These are phyloP conservation scores for Acrossocheilus wenchowensis DNA, from an alignment of 2,797 vertebrate genomes.

Conservation along the genomic window DNA sequence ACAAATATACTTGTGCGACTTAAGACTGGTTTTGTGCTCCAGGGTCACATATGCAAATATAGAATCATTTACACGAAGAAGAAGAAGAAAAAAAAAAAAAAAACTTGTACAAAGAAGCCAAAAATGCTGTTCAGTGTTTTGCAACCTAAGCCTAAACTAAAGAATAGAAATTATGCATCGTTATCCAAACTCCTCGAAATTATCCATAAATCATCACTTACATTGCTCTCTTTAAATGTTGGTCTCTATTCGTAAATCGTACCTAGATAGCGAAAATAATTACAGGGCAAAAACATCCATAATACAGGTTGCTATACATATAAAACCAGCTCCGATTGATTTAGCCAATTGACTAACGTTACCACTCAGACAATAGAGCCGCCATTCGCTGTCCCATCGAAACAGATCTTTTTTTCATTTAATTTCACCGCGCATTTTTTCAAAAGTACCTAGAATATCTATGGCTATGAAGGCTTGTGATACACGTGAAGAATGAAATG, in stretches of 20 bases:
- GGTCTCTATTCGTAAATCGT: too few relatives aligned
- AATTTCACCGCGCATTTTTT: background rate
- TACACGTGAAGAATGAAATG: background rate
- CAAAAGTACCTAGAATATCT: background rate
- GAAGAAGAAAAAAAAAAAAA: too few relatives aligned
- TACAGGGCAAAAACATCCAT: background rate
- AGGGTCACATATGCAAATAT: background rate
- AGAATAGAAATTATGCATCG: background rate
- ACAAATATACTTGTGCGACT: too few relatives aligned
- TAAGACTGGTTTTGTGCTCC: too few relatives aligned
- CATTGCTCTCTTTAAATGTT: background rate
- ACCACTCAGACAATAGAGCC: slow-evolving; percentile 28
- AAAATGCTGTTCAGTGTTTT: background rate
- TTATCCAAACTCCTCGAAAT: background rate
- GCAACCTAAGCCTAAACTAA: background rate
- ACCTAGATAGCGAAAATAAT: background rate
- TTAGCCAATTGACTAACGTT: background rate
- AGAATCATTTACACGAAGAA: background rate
- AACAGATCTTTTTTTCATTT: background rate
- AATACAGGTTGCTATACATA: background rate
- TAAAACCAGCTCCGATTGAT: background rate
- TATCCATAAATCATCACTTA: too few relatives aligned
- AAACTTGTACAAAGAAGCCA: background rate
- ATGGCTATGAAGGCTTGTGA: rapidly evolving
- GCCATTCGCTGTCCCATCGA: background rate